Evolutionary conservation across 2,113 vertebrate genomes (phyloP), one percentile per base, ranked within the genome.

Genomic region (Myrmecophaga tridactyla): DNA sequence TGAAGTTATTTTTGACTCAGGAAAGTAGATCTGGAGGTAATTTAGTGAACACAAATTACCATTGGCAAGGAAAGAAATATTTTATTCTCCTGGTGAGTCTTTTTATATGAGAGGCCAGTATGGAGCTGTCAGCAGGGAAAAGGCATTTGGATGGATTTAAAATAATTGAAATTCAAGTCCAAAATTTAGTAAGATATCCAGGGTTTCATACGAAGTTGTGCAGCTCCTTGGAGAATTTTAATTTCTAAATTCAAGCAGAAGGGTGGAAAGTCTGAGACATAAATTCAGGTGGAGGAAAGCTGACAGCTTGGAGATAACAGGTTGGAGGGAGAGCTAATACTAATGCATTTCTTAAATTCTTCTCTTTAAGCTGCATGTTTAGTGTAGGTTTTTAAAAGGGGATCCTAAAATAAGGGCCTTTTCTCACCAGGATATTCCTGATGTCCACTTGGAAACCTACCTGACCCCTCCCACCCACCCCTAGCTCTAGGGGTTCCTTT

Each of bases 21-120:
- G 88, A 96, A 97, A 97, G 94, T 92, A 92, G 89, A 96, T 94
- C 92, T 97, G 94, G 95, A 96, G 94, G 90, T 96, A 97, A 96
- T 96, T 96, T 90, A 94, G 65, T 62, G 72, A 95, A 3, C 13
- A 96, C 48, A 97, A 98, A 97, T 96, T 65, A 86, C 75, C 76
- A 81, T 2, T 85, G 95, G 60, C 92, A 95, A 96, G 86, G 91
- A 80, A 96, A 97, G 60, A 95, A 95, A 96, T 88, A 87, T 97
- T 36, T 95, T 96, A 78, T 72, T 91, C 83, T 97, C 70, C 82
- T 84, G 27, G 72, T 95, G 46, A 96, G 88, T 34, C 72, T 95
- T 96, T 95, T 95, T 75, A 56, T 63, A 80, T 81, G 67, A 92
- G 34, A 13, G 56, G 15, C 76, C 85, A 92, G 70, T 34, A 3